phyloP scores from a whole-genome alignment of 35 echinoderm and acorn worm species.

The Apostichopus japonicus region DNA sequence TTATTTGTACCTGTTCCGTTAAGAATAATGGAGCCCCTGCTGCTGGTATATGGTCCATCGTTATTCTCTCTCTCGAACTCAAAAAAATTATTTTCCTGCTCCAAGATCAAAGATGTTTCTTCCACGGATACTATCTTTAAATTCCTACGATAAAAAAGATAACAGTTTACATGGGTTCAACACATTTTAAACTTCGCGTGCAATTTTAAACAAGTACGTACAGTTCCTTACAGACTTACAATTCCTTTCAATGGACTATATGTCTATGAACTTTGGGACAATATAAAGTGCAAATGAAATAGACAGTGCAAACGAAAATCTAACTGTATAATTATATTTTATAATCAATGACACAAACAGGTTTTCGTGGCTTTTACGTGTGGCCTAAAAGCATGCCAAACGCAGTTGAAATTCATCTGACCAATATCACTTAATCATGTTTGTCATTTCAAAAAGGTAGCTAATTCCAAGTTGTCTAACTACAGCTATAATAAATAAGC shows the following conservation, averaged over 20 bases:
- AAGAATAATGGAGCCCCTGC: not conserved
- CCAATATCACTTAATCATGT: not conserved
- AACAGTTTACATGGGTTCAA: not conserved
- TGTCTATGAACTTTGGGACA: no score
- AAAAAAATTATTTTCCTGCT: constrained; percentile 45
- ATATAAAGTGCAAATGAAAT: no score
- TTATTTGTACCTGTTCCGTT: constrained; percentile 25
- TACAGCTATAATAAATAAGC: not conserved
- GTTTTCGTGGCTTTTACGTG: not conserved
- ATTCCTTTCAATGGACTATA: no score
- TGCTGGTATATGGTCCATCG: not conserved
- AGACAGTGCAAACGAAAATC: no score
- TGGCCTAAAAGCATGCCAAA: no score
- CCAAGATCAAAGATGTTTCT: constrained; percentile 1
- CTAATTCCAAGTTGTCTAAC: not conserved
- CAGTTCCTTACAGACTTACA: no score
- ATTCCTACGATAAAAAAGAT: constrained; percentile 4
- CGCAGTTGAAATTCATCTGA: not conserved
- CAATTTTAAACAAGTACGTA: no score
- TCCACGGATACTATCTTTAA: not conserved
- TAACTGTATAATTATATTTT: no score
- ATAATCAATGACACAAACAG: not conserved
- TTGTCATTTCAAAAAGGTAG: not conserved
- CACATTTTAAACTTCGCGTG: no score
- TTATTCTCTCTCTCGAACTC: not conserved